These are phyloP conservation scores for Drosophila truncata DNA, from an alignment of 1,140 invertebrate genomes.

Conservation along the genomic window DNA sequence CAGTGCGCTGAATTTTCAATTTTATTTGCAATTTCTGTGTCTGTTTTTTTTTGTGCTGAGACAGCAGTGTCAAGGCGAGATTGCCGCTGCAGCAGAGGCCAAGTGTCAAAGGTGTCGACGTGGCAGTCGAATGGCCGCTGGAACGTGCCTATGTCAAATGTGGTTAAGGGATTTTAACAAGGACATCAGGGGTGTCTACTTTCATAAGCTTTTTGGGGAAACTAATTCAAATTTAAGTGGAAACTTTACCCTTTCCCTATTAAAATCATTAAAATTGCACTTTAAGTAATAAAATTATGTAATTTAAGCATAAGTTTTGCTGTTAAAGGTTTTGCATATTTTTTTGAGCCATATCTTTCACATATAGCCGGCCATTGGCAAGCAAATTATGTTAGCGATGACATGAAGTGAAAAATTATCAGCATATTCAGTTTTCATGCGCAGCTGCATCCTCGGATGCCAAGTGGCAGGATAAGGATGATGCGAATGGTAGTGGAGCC, in stretches of 20 bases:
- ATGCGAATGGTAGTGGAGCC: constrained; percentile 21
- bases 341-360: constrained; percentile 35
- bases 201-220: neutral
- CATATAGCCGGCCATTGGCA: constrained; percentile 19
- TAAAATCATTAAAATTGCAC: too few relatives aligned
- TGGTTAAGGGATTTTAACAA: constrained; percentile 68
- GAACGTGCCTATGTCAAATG: constrained; percentile 77
- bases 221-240: constrained; percentile 13
- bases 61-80: constrained; percentile 28
- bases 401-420: constrained; percentile 73
- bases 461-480: constrained; percentile 32
- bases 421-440: constrained; percentile 59
- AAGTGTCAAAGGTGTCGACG: constrained; percentile 66
- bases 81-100: constrained; percentile 28
- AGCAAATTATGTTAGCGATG: constrained; percentile 65
- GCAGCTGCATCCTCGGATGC: constrained; percentile 20
- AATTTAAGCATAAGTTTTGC: too few relatives aligned
- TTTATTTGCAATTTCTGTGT: constrained; percentile 63
- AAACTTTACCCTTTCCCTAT: too few relatives aligned
- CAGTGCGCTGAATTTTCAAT: constrained; percentile 77
- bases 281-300: too few relatives aligned
- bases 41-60: constrained; percentile 60
- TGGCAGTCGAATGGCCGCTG: constrained; percentile 47
- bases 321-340: too few relatives aligned
- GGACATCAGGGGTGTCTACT: neutral